Base-by-base conservation (phyloP, 2,113 vertebrate genomes). In the Probosciger aterrimus region DNA sequence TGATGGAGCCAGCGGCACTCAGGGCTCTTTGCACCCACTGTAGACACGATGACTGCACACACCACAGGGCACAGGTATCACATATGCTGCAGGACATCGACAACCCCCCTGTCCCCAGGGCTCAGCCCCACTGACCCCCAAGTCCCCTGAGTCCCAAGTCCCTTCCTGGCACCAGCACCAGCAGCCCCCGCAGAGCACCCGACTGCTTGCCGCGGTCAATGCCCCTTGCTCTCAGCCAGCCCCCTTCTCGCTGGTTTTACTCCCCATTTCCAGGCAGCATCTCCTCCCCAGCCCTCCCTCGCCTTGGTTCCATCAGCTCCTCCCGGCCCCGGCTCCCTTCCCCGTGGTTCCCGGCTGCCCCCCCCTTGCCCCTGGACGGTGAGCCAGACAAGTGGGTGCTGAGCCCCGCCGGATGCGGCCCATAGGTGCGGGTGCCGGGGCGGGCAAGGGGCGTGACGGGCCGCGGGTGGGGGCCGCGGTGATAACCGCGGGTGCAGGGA, bases 171-270 rank as follows among this genome's bases (percentile, higher is more conserved):
- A 27, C 55, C 9, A 7, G 23, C 4, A n/a, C 8, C 65, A 13
- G 28, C 62, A 76, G 57, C 57, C 28, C 52, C 43, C 15, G 1
- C 1, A 0, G 39, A 70, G 25, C 24, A 27, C 55, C 37, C 30
- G 0, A 27, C 74, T 44, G 55, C 43, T 24, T 6, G 0, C 23
- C 1, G 1, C 9, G 1, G 46, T 20, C 11, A 1, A 9, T 57
- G 46, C 10, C 50, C 76, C n/a, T 22, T 9, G 33, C 22, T 35
- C 63, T 24, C 67, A n/a, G 67, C 30, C 76, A 49, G 53, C 77
- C 10, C 37, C 24, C 16, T 89, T 70, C 74, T 81, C 50, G 1
- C 37, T 33, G 63, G 4, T 18, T 82, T 73, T 33, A 35, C 39
- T 83, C 68, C 82, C 55, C 50, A 41, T 70, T 92, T 92, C 92